Conservation (phyloP, 2,113 vertebrate genomes). For the Origma solitaria region DNA sequence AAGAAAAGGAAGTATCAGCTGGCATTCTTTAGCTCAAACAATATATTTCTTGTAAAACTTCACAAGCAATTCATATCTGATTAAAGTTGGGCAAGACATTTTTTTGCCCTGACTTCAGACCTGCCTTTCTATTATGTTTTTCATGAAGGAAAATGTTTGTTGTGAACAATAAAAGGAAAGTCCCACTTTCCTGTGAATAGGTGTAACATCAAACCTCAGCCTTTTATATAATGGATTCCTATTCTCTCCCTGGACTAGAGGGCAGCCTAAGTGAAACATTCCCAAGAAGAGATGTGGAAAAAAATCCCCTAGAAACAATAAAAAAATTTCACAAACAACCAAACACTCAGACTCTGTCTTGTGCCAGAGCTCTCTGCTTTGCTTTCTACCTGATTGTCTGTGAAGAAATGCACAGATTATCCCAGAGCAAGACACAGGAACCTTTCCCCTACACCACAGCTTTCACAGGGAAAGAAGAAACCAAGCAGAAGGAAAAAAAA, state of each 20-base stretch:
- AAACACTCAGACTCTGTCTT: neutral
- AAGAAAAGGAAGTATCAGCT: slow-evolving; percentile 1
- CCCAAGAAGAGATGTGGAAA: neutral
- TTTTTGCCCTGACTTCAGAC: neutral
- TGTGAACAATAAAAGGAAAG: slow-evolving; percentile 57
- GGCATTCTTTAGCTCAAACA: neutral
- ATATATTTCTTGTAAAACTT: neutral
- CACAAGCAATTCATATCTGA: slow-evolving; percentile 11
- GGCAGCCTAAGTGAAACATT: neutral
- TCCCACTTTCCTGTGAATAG: neutral
- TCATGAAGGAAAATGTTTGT: slow-evolving; percentile 28
- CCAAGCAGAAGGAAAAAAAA: neutral
- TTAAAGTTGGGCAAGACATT: neutral
- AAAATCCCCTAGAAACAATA: neutral
- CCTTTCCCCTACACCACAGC: neutral
- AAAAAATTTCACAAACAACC: neutral
- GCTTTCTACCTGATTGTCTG: neutral
- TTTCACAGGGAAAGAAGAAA: neutral
- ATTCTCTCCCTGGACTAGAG: neutral
- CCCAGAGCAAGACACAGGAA: neutral
- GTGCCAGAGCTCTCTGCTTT: neutral
- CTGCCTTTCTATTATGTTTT: slow-evolving; percentile 8
- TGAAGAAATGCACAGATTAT: neutral
- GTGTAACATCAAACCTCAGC: slow-evolving; percentile 17
- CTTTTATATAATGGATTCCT: neutral